Base-by-base conservation (phyloP, 2,888 invertebrate species). In the Heliconius erato region DNA sequence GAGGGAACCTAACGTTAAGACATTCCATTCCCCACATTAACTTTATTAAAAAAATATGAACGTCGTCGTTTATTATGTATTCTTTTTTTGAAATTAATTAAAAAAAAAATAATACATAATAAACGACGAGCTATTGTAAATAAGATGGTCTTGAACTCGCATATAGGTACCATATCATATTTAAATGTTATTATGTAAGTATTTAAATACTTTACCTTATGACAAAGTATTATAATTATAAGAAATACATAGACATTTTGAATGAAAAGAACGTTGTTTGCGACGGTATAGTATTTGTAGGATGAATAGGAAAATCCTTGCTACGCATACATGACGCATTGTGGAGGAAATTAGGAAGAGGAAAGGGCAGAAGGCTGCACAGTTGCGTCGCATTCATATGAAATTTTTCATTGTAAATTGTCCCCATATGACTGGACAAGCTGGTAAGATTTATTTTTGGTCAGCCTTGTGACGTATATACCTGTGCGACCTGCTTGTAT, bases 341-440 rank as follows among this genome's bases (percentile, higher is more conserved):
- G 59, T 65, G n/a, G 65, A 84, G 84, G 82, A 82, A 84, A 80
- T 79, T 44, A 83, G 81, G 72, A 84, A 82, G 79, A 82, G 84
- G 84, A 82, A 84, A 77, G 40, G 23, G 54, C 16, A 74, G 82
- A 82, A 81, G 79, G 78, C 71, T 49, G 40, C 26, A 83, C 79
- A 76, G 74, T 71, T 49, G 40, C 23, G 63, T 54, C 23, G 68
- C 67, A 82, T 76, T 77, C 49, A 71, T 71, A 11, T n/a, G 32
- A 16, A 63, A 63, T 79, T 49, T 35, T 32, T 28, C 35, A 76
- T 79, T 67, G n/a, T 67, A 63, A 44, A 78, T 78, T 80, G 28
- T 28, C 80, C 26, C 9, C 16, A 40, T 81, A 59, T n/a, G 76
- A 69, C 59, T 68, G 59, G 69, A 44, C 76, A 77, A 67, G 23